A percentile compares a stretch with the other conserved stretches of the same genome.
phyloP scores from a whole-genome alignment of 2,113 vertebrate genomes.

The Leuciscus idus region DNA sequence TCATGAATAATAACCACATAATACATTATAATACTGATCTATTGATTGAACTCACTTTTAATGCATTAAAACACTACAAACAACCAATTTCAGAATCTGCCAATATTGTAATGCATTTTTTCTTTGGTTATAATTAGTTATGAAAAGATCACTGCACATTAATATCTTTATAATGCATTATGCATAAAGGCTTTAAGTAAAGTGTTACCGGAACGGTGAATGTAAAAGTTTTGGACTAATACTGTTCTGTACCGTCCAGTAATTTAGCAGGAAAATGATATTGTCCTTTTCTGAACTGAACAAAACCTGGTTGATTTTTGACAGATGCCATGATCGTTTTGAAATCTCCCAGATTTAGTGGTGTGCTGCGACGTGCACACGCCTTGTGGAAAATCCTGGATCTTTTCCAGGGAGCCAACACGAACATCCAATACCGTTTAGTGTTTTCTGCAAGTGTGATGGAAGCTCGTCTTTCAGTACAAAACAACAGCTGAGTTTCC shows the following conservation, averaged over 20 bases:
- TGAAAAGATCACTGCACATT: too few species aligned
- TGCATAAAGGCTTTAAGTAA: too few species aligned
- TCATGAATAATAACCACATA: too few species aligned
- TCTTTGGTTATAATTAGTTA: too few species aligned
- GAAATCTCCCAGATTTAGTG: not conserved
- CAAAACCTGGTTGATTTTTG: not conserved
- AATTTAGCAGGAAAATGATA: not conserved
- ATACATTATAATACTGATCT: too few species aligned
- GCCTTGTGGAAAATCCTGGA: not conserved
- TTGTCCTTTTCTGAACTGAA: not conserved
- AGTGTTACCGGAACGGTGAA: not conserved
- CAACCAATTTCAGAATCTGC: too few species aligned
- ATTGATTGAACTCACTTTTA: too few species aligned
- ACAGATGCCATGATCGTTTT: not conserved
- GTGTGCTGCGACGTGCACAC: not conserved
- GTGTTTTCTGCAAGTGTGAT: constrained; percentile 36
- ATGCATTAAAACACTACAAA: too few species aligned
- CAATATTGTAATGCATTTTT: too few species aligned
- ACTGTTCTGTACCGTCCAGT: not conserved
- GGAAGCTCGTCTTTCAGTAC: constrained; percentile 40
- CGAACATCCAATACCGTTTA: not conserved
- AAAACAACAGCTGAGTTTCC: constrained; percentile 43
- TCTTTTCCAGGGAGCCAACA: constrained; percentile 14
- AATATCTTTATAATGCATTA: too few species aligned
- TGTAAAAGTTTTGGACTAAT: not conserved